phyloP scores from a whole-genome alignment of 2,113 vertebrate species.

The Scomber japonicus region DNA sequence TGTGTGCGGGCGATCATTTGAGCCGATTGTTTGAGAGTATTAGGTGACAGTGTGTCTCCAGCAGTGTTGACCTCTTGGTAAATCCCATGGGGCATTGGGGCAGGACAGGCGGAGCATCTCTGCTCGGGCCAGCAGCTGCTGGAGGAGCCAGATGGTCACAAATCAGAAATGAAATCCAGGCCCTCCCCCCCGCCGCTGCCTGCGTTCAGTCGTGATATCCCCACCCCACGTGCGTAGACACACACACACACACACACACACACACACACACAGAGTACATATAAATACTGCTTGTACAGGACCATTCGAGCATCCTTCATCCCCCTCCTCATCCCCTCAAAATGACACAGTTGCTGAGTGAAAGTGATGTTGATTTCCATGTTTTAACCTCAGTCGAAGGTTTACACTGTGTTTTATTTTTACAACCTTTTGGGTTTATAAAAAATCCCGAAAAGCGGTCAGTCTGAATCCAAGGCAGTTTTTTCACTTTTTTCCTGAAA shows the following conservation, averaged over 20 bases:
- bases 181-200: constrained; percentile 44
- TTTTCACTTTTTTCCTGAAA: constrained; percentile 11
- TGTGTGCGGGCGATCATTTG: constrained; percentile 27
- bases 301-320: constrained; percentile 32
- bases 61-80: constrained; percentile 76
- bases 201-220: constrained; percentile 19
- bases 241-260: constrained; percentile 19
- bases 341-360: not conserved
- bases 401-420: not conserved
- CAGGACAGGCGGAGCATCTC: constrained; percentile 56
- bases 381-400: not conserved
- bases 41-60: constrained; percentile 68
- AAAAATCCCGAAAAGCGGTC: not conserved
- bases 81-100: constrained; percentile 76
- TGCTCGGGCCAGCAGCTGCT: constrained; percentile 70
- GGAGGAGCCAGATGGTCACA: constrained; percentile 80
- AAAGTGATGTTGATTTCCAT: not conserved
- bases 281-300: constrained; percentile 7
- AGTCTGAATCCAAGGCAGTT: not conserved
- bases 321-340: not conserved
- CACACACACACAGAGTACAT: not conserved
- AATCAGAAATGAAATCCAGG: constrained; percentile 76
- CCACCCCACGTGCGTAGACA: constrained; percentile 18
- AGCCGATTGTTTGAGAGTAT: constrained; percentile 58
- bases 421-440: not conserved